Base-by-base conservation (phyloP, 1,140 invertebrate genomes). In the Drosophila watanabei region DNA sequence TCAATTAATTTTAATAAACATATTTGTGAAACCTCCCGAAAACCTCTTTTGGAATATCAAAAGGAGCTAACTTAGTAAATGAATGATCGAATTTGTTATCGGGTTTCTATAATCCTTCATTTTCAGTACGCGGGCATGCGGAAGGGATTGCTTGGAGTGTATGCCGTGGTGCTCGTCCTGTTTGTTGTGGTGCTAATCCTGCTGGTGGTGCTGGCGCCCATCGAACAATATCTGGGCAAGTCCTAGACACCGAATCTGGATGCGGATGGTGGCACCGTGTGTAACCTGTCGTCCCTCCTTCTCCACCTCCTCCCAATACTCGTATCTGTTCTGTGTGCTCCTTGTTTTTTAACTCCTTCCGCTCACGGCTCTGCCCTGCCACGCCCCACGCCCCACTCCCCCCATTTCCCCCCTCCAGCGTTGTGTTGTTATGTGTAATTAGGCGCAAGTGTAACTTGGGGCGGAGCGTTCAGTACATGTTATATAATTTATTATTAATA, bases 191-290 rank as follows among this genome's bases (percentile, higher is more conserved):
- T 94, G 7, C 94, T 97, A 57, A 95, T 97, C 57, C 94, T 97
- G 65, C 95, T 97, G 66, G 95, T 96, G 18, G 95, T 96, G 8
- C 93, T 97, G 46, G 96, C 97, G n/a, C 97, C 97, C 11, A 96
- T 97, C 48, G 95, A 95, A 30, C 80, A 86, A 43, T 81, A 49
- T 18, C 63, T 86, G 57, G 60, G 65, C 62, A 84, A 70, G 54
- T 68, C 37, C 56, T 84, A 70, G 75, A 28, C 45, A 33, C 39
- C 16, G 20, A 39, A 37, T 56, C 20, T 16, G 51, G 35, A 72
- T 56, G 65, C 39, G 18, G 28, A 33, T 57, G 49, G 28, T 33
- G 49, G 49, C 49, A 52, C 49, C 49, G n/a, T 52, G 49, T 52
- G 18, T 49, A 60, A 41, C 59, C 48, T 48, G 28, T 54, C 32